A percentile compares a stretch with the other conserved stretches of the same genome.
Conservation (phyloP, 2,113 vertebrate species). For the Percina caprodes region DNA sequence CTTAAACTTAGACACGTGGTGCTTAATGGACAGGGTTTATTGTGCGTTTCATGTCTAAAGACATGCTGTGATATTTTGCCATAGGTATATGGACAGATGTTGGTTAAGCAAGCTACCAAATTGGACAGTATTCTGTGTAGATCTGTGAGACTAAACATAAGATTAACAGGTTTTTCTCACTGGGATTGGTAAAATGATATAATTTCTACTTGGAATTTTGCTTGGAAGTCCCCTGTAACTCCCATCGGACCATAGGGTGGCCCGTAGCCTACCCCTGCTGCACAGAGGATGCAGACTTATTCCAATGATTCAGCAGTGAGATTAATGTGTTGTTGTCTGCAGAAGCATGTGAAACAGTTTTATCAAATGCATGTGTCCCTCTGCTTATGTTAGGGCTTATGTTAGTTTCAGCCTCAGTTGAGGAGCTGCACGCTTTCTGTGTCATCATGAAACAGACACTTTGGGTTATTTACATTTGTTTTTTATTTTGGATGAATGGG, state of each 20-base stretch:
- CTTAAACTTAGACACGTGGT: conserved; percentile 36
- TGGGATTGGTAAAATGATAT: background rate
- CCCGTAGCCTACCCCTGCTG: background rate
- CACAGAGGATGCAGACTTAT: conserved; percentile 9
- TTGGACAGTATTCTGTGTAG: background rate
- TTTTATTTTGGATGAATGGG: background rate
- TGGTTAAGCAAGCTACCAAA: background rate
- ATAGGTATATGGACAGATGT: background rate
- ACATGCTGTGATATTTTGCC: background rate
- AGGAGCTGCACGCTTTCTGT: background rate
- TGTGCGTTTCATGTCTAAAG: background rate
- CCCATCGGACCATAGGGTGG: background rate
- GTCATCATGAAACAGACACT: background rate
- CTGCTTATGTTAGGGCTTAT: background rate
- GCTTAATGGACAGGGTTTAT: background rate
- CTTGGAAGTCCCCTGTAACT: background rate
- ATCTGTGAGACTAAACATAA: background rate
- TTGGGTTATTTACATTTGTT: background rate
- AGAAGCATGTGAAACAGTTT: conserved; percentile 16
- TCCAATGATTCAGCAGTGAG: conserved; percentile 25
- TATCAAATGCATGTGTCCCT: background rate
- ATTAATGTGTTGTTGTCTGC: conserved; percentile 34
- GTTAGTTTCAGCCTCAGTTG: background rate
- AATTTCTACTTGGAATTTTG: background rate
- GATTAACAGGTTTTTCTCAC: background rate